Base-by-base conservation (phyloP, 2,888 invertebrate genomes). In the Diloba caeruleocephala region DNA sequence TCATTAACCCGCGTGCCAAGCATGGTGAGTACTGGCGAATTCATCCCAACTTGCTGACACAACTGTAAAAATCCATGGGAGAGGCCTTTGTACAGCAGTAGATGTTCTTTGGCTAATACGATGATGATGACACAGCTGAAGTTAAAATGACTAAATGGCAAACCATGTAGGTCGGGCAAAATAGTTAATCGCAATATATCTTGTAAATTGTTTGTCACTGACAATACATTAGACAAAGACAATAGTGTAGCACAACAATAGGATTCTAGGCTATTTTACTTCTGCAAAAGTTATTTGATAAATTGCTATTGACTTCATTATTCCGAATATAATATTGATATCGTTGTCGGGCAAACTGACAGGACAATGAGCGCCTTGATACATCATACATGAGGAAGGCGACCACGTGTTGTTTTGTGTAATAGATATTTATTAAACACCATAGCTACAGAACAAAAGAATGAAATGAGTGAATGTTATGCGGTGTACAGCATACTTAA, bases 351-450 rank as follows among this genome's bases (percentile, higher is more conserved):
- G 56, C 39, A 41, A 69, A 71, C 42, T 78, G 84, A 84, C 84
- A 83, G 74, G 60, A 84, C 84, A 84, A 82, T 83, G 72, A 74
- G 56, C 58, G 57, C 61, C 54, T 71, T 63, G 60, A 78, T 76
- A 66, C 71, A 74, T 75, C 71, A 74, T 64, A 64, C 69, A 71
- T 64, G 62, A 68, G 60, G 53, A 53, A 54, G 48, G 45, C 52
- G 68, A 74, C 73, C 74, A 69, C 67, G 74, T 71, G 69, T 73
- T 60, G 70, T 63, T 62, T 52, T 36, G 34, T 72, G 70, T 76
- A 71, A 62, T 44, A 63, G 65, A 67, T 70, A 74, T 66, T 64
- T 56, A 53, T 65, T 69, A 62, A 68, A 50, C 56, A 64, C 46
- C 39, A 25, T 31, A 28, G 34, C 28, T 44, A 51, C 31, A 51